phyloP scores from a whole-genome alignment of 1,140 invertebrate genomes.

The Thalassaphorura encarpata region DNA sequence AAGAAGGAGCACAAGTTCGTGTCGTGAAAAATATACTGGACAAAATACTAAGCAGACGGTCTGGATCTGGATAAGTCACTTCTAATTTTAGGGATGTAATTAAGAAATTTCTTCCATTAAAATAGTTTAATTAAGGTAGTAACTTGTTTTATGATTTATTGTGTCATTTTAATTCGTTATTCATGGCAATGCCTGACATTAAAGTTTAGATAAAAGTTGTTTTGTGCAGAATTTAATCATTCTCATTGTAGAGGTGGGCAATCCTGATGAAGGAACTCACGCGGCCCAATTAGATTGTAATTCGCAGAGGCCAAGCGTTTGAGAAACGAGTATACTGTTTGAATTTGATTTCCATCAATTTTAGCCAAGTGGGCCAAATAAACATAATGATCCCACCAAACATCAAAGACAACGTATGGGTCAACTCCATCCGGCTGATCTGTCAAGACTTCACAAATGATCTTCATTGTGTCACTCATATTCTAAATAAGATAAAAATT shows the following conservation, averaged over 20 bases:
- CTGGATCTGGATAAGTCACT: neutral
- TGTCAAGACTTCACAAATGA: constrained; percentile 68
- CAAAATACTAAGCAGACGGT: neutral
- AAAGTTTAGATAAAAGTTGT: too few species aligned
- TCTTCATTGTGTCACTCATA: constrained; percentile 63
- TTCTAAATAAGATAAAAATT: neutral
- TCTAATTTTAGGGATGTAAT: too few species aligned
- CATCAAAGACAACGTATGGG: constrained; percentile 54
- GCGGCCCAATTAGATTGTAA: constrained; percentile 6
- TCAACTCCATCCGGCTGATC: constrained; percentile 60
- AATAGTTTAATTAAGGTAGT: too few species aligned
- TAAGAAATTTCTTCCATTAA: too few species aligned
- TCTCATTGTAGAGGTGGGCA: constrained; percentile 14
- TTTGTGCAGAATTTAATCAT: too few species aligned
- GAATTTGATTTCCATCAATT: neutral
- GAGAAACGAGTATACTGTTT: constrained; percentile 1
- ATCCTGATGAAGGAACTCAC: constrained; percentile 8
- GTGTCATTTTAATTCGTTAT: too few species aligned
- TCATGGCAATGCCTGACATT: too few species aligned
- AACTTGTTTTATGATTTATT: too few species aligned
- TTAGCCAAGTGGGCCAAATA: constrained; percentile 51
- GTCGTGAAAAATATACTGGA: constrained; percentile 14
- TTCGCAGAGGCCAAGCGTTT: neutral
- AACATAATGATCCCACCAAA: constrained; percentile 55
- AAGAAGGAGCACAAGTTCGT: constrained; percentile 17